Base-by-base conservation (phyloP, 1,140 invertebrate species). In the Tetragonula clypearis region DNA sequence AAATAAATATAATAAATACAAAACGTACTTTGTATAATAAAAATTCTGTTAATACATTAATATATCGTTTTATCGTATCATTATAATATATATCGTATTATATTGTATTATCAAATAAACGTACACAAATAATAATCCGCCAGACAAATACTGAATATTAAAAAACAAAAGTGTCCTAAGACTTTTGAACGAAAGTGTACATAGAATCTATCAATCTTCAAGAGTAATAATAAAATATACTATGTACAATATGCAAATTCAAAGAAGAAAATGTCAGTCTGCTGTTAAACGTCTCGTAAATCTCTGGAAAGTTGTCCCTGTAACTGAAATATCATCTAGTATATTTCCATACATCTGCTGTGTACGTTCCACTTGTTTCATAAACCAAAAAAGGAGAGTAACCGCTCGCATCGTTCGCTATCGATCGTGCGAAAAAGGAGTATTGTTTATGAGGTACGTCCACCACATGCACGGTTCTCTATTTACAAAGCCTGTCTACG, bases 371-470 rank as follows among this genome's bases (percentile, higher is more conserved):
- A 66, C 6, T 30, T 30, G 65, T 66, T 35, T 14, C 65, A 66
- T 66, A 66, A 66, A 76, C 68, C 75, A 78, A 85, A 68, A 74
- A 55, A 49, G 41, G 35, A n/a, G 71, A 73, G 56, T 84, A 72
- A 79, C 72, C 55, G n/a, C 41, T 69, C 21, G 21, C 58, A 65
- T 62, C 68, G 69, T 35, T 66, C 49, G 79, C 66, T 89, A 82
- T 88, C 66, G 88, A 85, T 83, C 66, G 55, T 66, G 69, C 30
- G 68, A 87, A 91, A 88, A 90, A 84, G 35, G 53, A 58, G 77
- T 66, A 76, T 90, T 92, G 90, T 92, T 92, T 92, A 92, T 92
- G 86, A 92, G 75, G 78, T 77, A 73, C 26, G 84, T 86, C 73
- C 82, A 79, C 35, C 74, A 58, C 66, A 80, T 17, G 30, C 41